A percentile compares a stretch with the other conserved stretches of the same genome.
Conservation (phyloP, 2,113 vertebrate genomes). For the Cyprinodon brontotheroides region DNA sequence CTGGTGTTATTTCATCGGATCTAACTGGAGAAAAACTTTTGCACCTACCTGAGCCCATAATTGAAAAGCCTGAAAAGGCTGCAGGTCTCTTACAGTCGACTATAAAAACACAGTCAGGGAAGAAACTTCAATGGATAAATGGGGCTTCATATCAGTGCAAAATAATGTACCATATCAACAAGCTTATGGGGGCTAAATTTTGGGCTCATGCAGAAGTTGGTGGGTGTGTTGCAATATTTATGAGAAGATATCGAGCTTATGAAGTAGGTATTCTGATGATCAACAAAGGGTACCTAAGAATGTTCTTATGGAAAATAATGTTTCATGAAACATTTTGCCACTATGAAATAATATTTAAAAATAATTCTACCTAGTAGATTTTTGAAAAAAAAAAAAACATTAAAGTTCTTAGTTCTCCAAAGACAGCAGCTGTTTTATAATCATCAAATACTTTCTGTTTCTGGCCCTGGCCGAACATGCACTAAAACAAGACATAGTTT, state of each 20-base stretch:
- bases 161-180: not conserved
- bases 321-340: too few relatives aligned
- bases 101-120: not conserved
- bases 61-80: not conserved
- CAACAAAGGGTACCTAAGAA: too few relatives aligned
- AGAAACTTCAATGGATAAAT: not conserved
- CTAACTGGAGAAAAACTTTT: not conserved
- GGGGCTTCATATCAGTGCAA: not conserved
- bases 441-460: too few relatives aligned
- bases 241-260: not conserved
- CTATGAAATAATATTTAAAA: too few relatives aligned
- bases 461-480: too few relatives aligned
- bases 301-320: too few relatives aligned
- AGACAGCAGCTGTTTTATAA: too few relatives aligned
- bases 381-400: too few relatives aligned
- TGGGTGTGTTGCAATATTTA: not conserved
- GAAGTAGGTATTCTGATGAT: not conserved
- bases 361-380: too few relatives aligned
- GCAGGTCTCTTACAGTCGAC: not conserved
- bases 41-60: not conserved
- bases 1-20: not conserved
- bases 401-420: too few relatives aligned
- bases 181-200: not conserved
- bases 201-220: not conserved
- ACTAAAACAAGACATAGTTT: too few relatives aligned